These are phyloP conservation scores for Pempheris klunzingeri DNA, from an alignment of 2,797 vertebrate species.

Conservation along the genomic window DNA sequence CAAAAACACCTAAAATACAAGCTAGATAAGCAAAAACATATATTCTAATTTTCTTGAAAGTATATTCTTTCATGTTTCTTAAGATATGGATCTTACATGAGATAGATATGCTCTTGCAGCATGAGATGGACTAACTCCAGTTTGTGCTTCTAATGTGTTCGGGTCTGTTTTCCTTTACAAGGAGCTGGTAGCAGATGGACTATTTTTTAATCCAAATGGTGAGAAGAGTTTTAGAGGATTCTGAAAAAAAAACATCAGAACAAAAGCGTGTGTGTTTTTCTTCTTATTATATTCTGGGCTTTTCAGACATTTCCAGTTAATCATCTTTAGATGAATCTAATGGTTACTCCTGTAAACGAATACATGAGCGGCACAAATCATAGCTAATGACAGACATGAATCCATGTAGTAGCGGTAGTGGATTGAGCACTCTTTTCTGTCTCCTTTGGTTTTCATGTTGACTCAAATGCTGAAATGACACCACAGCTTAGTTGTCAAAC, in stretches of 20 bases:
- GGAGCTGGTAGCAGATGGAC: too few species aligned
- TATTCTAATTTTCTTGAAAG: too few species aligned
- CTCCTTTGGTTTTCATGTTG: constrained; percentile 31
- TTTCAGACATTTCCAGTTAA: neutral
- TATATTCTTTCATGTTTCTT: too few species aligned
- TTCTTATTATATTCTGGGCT: neutral
- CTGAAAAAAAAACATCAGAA: neutral
- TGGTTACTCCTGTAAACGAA: neutral
- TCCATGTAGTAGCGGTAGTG: constrained; percentile 10
- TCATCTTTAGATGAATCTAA: neutral
- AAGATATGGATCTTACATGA: too few species aligned
- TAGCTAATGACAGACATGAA: constrained; percentile 1
- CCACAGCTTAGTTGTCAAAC: constrained; percentile 26
- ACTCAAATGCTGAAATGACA: constrained; percentile 39
- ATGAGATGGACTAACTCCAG: neutral
- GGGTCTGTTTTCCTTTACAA: neutral
- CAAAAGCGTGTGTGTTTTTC: neutral
- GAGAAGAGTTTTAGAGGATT: neutral
- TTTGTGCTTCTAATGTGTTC: neutral
- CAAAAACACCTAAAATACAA: too few species aligned
- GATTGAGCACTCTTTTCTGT: constrained; percentile 15
- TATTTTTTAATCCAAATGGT: neutral
- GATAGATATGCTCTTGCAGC: constrained; percentile 29
- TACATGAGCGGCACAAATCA: constrained; percentile 1
- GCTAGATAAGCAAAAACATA: too few species aligned